These are phyloP conservation scores for Xenops minutus DNA, from an alignment of 2,797 vertebrate genomes.

Conservation along the genomic window DNA sequence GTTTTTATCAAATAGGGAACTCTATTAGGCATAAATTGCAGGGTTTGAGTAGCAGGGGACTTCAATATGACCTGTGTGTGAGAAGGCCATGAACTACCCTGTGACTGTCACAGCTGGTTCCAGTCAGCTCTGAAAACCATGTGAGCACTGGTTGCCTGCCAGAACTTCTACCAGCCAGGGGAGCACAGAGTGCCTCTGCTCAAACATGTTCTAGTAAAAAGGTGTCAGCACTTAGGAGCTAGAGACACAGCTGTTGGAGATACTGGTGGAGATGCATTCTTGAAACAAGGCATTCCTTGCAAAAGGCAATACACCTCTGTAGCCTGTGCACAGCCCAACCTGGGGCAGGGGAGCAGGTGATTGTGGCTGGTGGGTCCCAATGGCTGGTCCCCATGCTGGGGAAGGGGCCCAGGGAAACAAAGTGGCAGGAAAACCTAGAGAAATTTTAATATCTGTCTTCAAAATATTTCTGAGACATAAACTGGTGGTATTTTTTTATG, in stretches of 20 bases:
- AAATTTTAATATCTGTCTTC: not conserved
- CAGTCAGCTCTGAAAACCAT: not conserved
- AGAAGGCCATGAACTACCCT: not conserved
- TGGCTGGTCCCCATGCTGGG: not conserved
- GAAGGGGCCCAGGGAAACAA: not conserved
- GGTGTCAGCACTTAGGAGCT: not conserved
- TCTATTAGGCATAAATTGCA: not conserved
- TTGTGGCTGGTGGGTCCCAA: not conserved
- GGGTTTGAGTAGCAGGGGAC: not conserved
- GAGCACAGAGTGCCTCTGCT: not conserved
- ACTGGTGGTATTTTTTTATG: not conserved
- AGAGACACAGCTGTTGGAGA: not conserved
- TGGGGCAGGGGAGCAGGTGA: rapidly evolving
- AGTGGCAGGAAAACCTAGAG: not conserved
- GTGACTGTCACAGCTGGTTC: not conserved
- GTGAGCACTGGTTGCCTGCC: not conserved
- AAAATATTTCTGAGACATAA: not conserved
- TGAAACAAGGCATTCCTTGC: not conserved
- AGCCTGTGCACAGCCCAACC: not conserved
- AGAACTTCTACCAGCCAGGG: not conserved
- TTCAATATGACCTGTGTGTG: not conserved
- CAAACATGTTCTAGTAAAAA: not conserved
- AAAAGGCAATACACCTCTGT: not conserved
- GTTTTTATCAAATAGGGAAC: not conserved
- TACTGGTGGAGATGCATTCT: not conserved